Base-by-base conservation (phyloP, 2,113 vertebrate genomes). In the Cebidichthys violaceus region DNA sequence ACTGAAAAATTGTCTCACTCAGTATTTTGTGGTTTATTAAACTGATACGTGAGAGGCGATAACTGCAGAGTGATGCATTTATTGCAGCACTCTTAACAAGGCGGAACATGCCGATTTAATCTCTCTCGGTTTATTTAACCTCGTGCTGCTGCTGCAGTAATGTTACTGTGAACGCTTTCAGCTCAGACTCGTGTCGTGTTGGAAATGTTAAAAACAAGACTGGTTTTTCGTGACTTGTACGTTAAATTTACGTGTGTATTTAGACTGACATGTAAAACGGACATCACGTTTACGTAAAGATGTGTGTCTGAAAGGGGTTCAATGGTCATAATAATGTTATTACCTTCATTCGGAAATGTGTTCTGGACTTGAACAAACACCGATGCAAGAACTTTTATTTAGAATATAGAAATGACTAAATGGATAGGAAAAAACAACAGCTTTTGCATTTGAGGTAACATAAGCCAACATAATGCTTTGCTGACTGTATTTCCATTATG, bases 31-130 rank as follows among this genome's bases (percentile, higher is more conserved):
- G 45, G 22, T 65, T 64, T 57, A 47, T 70, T 77, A 29, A 35
- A 71, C 29, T 20, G 57, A 54, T 61, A 65, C 70, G 41, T 69
- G 17, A 61, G 65, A 75, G 55, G 75, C 27, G 59, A 78, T 39
- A 33, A 50, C 76, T 18, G 52, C 52, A 54, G 17, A 10, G 62
- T 31, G 39, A 35, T 59, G n/a, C 39, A 10, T 31, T 41, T 17
- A 45, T 18, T 37, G 41, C 75, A 47, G 54, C 0, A 1, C 39
- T 35, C 20, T 45, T 57, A 68, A 77, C 41, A 47, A 57, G 37
- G 64, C 37, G 4, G 41, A 78, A 69, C 66, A 27, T 39, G 55
- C 35, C 2, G 31, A 61, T 61, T 15, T 60, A 47, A 60, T 78
- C 20, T 78, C 18, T 61, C 55, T 37, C 22, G 1, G 22, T 50